Conservation (phyloP, 2,888 invertebrate species). For the Diogma glabrata region DNA sequence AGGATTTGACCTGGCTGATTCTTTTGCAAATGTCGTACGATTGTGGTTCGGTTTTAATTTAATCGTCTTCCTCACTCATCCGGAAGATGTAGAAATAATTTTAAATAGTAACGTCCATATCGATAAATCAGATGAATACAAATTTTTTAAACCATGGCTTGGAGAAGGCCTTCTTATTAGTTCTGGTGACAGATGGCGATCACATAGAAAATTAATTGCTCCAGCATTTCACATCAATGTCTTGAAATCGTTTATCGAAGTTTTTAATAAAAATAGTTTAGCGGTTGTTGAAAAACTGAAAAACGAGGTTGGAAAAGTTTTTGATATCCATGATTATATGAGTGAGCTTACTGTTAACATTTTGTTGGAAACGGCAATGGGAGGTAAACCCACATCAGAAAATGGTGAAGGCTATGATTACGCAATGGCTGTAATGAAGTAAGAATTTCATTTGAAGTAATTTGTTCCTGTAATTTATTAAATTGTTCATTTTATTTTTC, state of each 20-base stretch:
- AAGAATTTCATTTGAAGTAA: too few relatives aligned
- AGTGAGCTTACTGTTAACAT: slow-evolving; percentile 70
- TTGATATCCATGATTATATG: slow-evolving; percentile 70
- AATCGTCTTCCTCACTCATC: slow-evolving; percentile 53
- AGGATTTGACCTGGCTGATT: too few relatives aligned
- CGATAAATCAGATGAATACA: slow-evolving; percentile 60
- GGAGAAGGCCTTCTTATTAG: slow-evolving; percentile 69
- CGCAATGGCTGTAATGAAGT: slow-evolving; percentile 74
- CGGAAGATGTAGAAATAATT: slow-evolving; percentile 60
- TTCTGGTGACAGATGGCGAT: slow-evolving; percentile 65
- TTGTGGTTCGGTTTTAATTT: slow-evolving; percentile 60
- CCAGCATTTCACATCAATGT: slow-evolving; percentile 78
- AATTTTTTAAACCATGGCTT: slow-evolving; percentile 69
- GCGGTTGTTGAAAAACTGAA: slow-evolving; percentile 54
- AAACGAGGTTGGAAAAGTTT: slow-evolving; percentile 52
- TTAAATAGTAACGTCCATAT: slow-evolving; percentile 62
- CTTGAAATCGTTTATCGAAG: slow-evolving; percentile 62
- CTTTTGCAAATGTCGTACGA: slow-evolving; percentile 44
- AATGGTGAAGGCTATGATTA: slow-evolving; percentile 62
- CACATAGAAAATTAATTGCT: slow-evolving; percentile 71
- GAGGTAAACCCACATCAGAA: slow-evolving; percentile 60
- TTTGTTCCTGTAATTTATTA: too few relatives aligned
- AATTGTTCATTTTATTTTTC: too few relatives aligned
- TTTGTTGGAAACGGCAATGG: slow-evolving; percentile 72
- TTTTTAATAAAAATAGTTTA: slow-evolving; percentile 64